A percentile compares a stretch with the other conserved stretches of the same genome.
phyloP scores from a whole-genome alignment of 1,140 invertebrate species.

The Brachionus asplanchnoidis region DNA sequence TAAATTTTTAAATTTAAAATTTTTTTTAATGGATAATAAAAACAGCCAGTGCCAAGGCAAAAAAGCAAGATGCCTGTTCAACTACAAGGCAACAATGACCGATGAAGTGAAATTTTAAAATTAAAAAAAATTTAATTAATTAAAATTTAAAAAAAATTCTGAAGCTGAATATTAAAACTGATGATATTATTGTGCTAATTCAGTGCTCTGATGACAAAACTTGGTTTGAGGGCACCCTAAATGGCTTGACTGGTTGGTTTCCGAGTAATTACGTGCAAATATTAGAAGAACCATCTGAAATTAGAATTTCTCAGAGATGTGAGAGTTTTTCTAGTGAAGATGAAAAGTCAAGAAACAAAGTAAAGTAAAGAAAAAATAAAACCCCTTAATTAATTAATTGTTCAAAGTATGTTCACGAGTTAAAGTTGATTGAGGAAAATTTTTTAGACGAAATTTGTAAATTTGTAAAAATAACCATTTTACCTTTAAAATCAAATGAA shows the following conservation, averaged over 20 bases:
- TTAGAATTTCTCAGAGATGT: neutral
- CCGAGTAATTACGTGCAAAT: constrained; percentile 82
- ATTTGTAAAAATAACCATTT: constrained; percentile 31
- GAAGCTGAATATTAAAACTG: constrained; percentile 62
- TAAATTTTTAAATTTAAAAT: neutral
- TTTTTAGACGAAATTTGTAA: constrained; percentile 36
- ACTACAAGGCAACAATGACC: constrained; percentile 13
- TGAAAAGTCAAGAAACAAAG: neutral
- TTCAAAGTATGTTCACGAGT: constrained; percentile 4
- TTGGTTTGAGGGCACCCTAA: constrained; percentile 95
- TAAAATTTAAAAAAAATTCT: neutral
- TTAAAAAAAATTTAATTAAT: neutral
- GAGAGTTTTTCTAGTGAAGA: neutral
- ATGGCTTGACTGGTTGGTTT: constrained; percentile 94
- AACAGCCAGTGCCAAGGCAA: neutral
- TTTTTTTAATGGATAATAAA: neutral
- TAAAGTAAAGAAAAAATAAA: neutral
- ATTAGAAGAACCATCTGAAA: neutral
- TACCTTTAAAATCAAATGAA: neutral
- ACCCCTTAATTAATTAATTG: neutral
- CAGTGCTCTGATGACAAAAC: constrained; percentile 84
- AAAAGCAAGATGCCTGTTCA: constrained; percentile 12
- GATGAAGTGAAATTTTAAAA: neutral
- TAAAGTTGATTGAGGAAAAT: neutral
- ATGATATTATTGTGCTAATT: constrained; percentile 90